Percentiles rank a stretch among this genome's conserved stretches.
These are phyloP conservation scores for Enteromius trimaculatus DNA, from an alignment of 2,797 vertebrate species.

Conservation along the genomic window DNA sequence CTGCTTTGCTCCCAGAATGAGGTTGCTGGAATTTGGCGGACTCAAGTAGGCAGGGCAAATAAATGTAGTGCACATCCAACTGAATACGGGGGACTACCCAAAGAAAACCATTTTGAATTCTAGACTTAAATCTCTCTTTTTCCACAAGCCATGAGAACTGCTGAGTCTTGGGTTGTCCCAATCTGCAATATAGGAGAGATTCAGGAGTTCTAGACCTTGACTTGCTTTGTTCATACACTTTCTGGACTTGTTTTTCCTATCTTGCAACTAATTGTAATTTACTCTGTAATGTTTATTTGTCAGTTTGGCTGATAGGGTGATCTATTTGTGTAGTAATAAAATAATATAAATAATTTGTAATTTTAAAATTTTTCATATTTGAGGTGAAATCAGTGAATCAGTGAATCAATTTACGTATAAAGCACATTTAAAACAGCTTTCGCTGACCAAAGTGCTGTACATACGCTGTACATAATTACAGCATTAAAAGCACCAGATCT, in stretches of 20 bases:
- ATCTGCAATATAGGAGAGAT: conserved; percentile 50
- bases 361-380: neutral
- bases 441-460: too few relatives aligned
- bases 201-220: conserved; percentile 51
- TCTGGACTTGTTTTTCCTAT: neutral
- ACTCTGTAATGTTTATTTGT: neutral
- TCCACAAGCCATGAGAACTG: conserved; percentile 66
- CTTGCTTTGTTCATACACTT: conserved; percentile 24
- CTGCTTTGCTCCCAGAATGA: conserved; percentile 35
- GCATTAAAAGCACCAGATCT: too few relatives aligned
- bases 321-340: neutral
- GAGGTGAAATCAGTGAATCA: neutral
- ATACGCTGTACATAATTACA: too few relatives aligned
- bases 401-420: too few relatives aligned
- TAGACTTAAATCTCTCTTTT: conserved; percentile 73
- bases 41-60: conserved; percentile 64
- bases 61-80: conserved; percentile 69
- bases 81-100: conserved; percentile 70
- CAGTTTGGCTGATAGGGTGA: neutral
- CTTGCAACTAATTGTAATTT: neutral
- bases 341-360: neutral
- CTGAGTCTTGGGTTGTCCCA: conserved; percentile 64
- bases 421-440: too few relatives aligned
- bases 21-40: conserved; percentile 65
- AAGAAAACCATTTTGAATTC: conserved; percentile 73